Evolutionary conservation across 23 tunicate genomes (phyloP), one percentile per base, ranked within the genome.

Genomic region (Ciona savignyi): DNA sequence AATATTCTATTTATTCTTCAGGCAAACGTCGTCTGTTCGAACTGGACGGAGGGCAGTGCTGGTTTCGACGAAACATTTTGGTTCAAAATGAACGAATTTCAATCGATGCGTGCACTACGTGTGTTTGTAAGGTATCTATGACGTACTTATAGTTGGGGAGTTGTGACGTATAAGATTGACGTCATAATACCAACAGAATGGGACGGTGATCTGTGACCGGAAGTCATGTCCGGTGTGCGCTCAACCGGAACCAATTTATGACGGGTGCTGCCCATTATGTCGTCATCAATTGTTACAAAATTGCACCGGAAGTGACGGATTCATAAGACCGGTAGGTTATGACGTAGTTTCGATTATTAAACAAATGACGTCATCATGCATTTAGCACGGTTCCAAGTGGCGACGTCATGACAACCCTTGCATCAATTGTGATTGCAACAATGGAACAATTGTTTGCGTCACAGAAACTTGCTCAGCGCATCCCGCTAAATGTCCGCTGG

Each of bases 321-420:
- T 26, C 30, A 20, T 76, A 9, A 33, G 32, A 23, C 32, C 26
- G 71, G 70, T 76, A 19, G 3, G 71, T 24, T 22, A 24, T 22
- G 23, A 21, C 33, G 6, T 68, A 29, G 19, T 29, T 65, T 22
- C 24, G 23, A n/a, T n/a, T 27, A 23, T 69, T 9, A 27, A 29
- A 4, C 4, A 19, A 20, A 20, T 23, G 9, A 15, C 73, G 11
- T 4, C 51, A 69, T 23, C 49, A 22, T 29, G 20, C n/a, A 49
- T 72, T 6, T 60, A 86, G 93, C 84, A 86, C 27, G 93, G 93
- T 4, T 63, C 68, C 22, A 68, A n/a, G n/a, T 86, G 93, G 93
- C 30, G 51, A 0, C 33, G 67, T 6, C 75, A 76, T 30, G 66
- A 63, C 32, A 61, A 86, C 32, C 65, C 64, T 2, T 86, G 93